Base-by-base conservation (phyloP, 1,140 invertebrate species). In the Aplysia californica region DNA sequence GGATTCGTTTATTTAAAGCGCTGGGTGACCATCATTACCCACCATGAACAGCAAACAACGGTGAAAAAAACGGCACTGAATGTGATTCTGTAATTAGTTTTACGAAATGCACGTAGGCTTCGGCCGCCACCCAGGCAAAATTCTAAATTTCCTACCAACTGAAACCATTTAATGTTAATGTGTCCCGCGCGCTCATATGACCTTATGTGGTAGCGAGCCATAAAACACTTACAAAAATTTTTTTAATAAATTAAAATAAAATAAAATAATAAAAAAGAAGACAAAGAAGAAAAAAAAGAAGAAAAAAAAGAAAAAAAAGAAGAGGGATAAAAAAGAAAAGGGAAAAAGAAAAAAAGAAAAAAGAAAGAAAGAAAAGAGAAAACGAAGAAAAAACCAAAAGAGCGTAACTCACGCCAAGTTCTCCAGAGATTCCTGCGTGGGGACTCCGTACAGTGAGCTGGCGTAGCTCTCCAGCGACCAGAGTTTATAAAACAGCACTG, bases 401-500 rank as follows among this genome's bases (percentile, higher is more conserved):
- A 92, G 91, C 80, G 93, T 90, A 82, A 83, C 83, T 82, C 79
- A 85, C 83, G 69, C 64, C 15, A 82, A 15, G 26, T 79, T 59
- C 55, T 82, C 77, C 23, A 84, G 69, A 21, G 72, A 65, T n/a
- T 79, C 56, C 15, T 79, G 59, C 3, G 75, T 61, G 61, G 81
- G 67, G 67, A 79, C 64, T 71, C 79, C 79, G 56, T 82, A 83
- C 0, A 84, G 58, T 59, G 84, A 80, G 70, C 77, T 79, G 55
- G 88, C 84, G 59, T 86, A 86, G 55, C 82, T 84, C 81, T 94
- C 94, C 23, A 95, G 86, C 55, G 92, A 91, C 92, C 93, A 94
- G 41, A 96, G 89, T 89, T 94, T 94, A 86, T 94, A 95, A 89
- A 95, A 96, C 2, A 96, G 91, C 74, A 95, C 88, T 50, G 93